A percentile compares a stretch with the other conserved stretches of the same genome.
Evolutionary conservation across 2,113 vertebrate species (phyloP).

Genomic region (Nettapus auritus): DNA sequence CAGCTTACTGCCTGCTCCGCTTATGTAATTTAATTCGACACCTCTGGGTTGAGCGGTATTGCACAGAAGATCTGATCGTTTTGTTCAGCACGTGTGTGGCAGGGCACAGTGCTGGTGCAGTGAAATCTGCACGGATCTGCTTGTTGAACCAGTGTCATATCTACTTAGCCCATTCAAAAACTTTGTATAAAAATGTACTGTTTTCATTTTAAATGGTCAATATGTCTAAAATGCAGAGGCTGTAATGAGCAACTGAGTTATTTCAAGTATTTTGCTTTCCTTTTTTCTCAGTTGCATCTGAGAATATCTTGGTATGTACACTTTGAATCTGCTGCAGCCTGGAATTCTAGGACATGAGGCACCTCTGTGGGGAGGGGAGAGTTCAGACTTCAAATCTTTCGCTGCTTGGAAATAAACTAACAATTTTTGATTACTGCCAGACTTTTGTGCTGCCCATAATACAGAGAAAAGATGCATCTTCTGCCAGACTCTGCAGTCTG

Average conservation of each 20-base stretch:
- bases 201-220: background rate
- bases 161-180: background rate
- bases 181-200: background rate
- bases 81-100: background rate
- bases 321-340: background rate
- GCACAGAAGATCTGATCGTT: background rate
- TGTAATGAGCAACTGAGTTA: background rate
- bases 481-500: background rate
- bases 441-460: background rate
- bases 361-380: background rate
- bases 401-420: background rate
- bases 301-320: rapidly evolving
- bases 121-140: background rate
- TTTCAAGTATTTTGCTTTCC: background rate
- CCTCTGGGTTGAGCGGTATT: background rate
- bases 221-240: background rate
- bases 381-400: background rate
- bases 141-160: background rate
- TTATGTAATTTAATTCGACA: background rate
- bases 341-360: background rate
- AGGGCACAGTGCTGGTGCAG: background rate
- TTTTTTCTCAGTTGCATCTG: background rate
- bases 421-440: background rate
- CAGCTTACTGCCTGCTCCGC: background rate
- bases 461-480: background rate